Percentiles rank a stretch among this genome's conserved stretches.
phyloP scores from a whole-genome alignment of 2,888 invertebrate genomes.

The Coecobrya sp. region DNA sequence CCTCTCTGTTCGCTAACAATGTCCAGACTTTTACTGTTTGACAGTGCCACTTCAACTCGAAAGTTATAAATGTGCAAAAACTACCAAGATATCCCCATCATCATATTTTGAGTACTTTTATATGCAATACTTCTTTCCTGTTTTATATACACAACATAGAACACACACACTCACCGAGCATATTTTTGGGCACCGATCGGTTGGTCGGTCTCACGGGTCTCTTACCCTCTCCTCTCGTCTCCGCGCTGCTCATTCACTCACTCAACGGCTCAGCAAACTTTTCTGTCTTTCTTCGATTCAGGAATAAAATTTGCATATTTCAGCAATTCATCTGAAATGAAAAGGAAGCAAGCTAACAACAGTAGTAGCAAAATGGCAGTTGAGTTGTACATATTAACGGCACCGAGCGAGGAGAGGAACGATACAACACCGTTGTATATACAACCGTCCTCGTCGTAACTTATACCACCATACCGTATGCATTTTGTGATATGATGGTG shows the following conservation, averaged over 20 bases:
- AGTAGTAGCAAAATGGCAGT: not conserved
- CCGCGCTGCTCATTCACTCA: constrained; percentile 20
- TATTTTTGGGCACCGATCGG: constrained; percentile 10
- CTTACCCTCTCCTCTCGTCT: not conserved
- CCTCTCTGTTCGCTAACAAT: constrained; percentile 34
- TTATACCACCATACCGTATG: not conserved
- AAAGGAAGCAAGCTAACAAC: constrained; percentile 60
- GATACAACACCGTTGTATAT: not conserved
- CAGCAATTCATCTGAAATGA: constrained; percentile 77
- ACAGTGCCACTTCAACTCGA: not conserved
- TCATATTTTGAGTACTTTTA: constrained; percentile 35
- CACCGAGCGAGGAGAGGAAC: not conserved
- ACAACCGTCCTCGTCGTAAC: constrained; percentile 16
- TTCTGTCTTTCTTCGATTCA: constrained; percentile 66
- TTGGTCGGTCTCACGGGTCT: constrained; percentile 43
- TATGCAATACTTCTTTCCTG: not conserved
- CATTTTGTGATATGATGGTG: constrained; percentile 74
- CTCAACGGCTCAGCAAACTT: constrained; percentile 37
- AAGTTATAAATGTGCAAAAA: constrained; percentile 45
- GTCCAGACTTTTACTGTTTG: constrained; percentile 58
- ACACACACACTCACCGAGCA: not conserved
- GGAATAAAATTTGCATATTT: constrained; percentile 80
- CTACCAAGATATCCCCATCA: constrained; percentile 19
- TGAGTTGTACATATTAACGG: not conserved
- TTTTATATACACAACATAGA: not conserved